Percentiles rank a stretch among this genome's conserved stretches.
These are phyloP conservation scores for Synergus umbraculus DNA, from an alignment of 2,888 invertebrate genomes.

Conservation along the genomic window DNA sequence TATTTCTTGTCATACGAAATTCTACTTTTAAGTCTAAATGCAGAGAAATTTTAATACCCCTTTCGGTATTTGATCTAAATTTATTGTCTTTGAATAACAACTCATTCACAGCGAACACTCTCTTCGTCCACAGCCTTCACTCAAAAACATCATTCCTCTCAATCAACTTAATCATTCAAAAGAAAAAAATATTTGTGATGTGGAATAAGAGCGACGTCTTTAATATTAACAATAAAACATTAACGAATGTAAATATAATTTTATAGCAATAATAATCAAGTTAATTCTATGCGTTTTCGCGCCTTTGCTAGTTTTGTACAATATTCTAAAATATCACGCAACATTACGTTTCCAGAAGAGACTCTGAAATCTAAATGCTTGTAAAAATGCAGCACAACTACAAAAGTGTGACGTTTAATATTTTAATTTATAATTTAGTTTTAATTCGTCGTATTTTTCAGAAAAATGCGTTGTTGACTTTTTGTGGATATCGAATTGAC, in stretches of 20 bases:
- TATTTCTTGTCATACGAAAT: not conserved
- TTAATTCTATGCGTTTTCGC: not conserved
- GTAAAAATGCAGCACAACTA: slow-evolving; percentile 24
- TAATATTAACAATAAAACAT: slow-evolving; percentile 28
- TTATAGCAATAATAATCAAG: slow-evolving; percentile 3
- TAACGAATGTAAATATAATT: slow-evolving; percentile 34
- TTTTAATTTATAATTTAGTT: not conserved
- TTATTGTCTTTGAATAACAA: slow-evolving; percentile 33
- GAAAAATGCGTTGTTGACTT: not conserved
- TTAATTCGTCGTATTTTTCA: slow-evolving; percentile 17
- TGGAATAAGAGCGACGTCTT: not conserved
- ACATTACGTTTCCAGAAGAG: slow-evolving; percentile 5
- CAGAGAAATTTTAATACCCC: not conserved
- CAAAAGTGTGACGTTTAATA: not conserved
- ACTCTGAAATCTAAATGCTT: slow-evolving; percentile 10
- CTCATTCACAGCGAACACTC: slow-evolving; percentile 13
- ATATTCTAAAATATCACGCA: slow-evolving; percentile 1
- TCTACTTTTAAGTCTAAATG: not conserved
- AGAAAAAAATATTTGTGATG: slow-evolving; percentile 14
- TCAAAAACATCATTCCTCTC: slow-evolving; percentile 22
- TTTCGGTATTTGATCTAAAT: slow-evolving; percentile 12
- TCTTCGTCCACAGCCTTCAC: slow-evolving; percentile 12
- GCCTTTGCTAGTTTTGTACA: slow-evolving; percentile 4
- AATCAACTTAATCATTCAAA: not conserved
- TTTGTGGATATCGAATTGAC: slow-evolving; percentile 16